These are phyloP conservation scores for Enteromius paludinosus DNA, from an alignment of 2,797 vertebrate species.

Conservation along the genomic window DNA sequence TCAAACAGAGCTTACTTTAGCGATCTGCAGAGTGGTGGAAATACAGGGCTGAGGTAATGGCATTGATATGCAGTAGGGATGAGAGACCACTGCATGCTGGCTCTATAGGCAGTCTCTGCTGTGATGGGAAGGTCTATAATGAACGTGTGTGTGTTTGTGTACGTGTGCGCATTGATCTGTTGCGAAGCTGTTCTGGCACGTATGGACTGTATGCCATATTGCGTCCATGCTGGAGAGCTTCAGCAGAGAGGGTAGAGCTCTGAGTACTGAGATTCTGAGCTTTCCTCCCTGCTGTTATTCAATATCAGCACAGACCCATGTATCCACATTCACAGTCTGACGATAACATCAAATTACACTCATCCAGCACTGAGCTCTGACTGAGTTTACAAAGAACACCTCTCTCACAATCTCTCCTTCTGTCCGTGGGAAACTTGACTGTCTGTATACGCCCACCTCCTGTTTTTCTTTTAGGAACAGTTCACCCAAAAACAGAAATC, in stretches of 20 bases:
- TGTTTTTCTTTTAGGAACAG: slow-evolving; percentile 12
- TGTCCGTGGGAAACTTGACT: slow-evolving; percentile 28
- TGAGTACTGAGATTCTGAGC: slow-evolving; percentile 51
- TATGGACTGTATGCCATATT: slow-evolving; percentile 48
- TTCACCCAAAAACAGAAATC: not conserved
- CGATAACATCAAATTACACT: slow-evolving; percentile 62
- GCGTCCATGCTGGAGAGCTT: slow-evolving; percentile 51
- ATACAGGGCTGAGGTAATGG: slow-evolving; percentile 38
- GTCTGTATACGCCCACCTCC: not conserved
- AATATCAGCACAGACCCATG: slow-evolving; percentile 52
- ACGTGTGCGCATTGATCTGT: slow-evolving; percentile 29
- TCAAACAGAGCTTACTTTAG: slow-evolving; percentile 40
- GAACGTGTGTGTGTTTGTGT: slow-evolving; percentile 18
- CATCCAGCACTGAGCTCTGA: slow-evolving; percentile 51
- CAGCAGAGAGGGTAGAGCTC: slow-evolving; percentile 45
- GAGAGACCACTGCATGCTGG: slow-evolving; percentile 23
- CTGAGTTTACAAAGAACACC: slow-evolving; percentile 47
- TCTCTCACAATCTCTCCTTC: slow-evolving; percentile 29
- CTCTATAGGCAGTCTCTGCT: slow-evolving; percentile 17
- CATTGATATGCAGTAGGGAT: slow-evolving; percentile 33
- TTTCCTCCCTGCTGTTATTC: slow-evolving; percentile 53
- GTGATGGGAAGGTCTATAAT: slow-evolving; percentile 40
- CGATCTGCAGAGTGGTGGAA: slow-evolving; percentile 8
- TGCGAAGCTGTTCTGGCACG: slow-evolving; percentile 42
- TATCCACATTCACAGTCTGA: slow-evolving; percentile 54